These are phyloP conservation scores for Lepidurus apus DNA, from an alignment of 1,140 invertebrate genomes.

Conservation along the genomic window DNA sequence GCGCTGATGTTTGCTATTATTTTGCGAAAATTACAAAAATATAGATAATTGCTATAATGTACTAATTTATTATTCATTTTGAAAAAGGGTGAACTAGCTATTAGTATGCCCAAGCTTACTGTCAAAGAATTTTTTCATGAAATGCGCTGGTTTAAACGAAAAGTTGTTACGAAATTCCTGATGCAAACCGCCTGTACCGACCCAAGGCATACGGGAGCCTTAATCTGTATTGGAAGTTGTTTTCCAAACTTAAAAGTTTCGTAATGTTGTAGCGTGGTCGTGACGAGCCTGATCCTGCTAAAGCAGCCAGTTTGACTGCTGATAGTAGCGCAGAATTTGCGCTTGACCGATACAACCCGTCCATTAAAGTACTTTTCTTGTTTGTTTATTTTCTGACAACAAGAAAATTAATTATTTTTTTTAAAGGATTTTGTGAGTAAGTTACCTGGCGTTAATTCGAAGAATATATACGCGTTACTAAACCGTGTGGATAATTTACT, in stretches of 20 bases:
- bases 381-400: not conserved
- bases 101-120: too few species aligned
- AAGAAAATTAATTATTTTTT: not conserved
- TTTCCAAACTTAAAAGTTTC: not conserved
- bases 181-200: too few species aligned
- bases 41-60: not conserved
- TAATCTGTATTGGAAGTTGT: not conserved
- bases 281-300: slow-evolving; percentile 32
- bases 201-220: not conserved
- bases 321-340: slow-evolving; percentile 39
- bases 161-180: too few species aligned
- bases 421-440: slow-evolving; percentile 75
- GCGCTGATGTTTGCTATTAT: not conserved
- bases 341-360: slow-evolving; percentile 58
- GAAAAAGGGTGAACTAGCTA: not conserved
- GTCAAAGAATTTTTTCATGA: too few species aligned
- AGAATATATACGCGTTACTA: slow-evolving; percentile 74
- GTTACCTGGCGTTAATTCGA: slow-evolving; percentile 81
- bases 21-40: not conserved
- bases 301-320: slow-evolving; percentile 35
- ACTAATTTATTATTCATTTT: slow-evolving; percentile 16
- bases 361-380: slow-evolving; percentile 51
- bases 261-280: slow-evolving; percentile 30
- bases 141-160: too few species aligned
- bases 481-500: slow-evolving; percentile 69